Evolutionary conservation across 2,113 vertebrate species (phyloP), one percentile per base, ranked within the genome.

Genomic region (Tragulus kanchil): DNA sequence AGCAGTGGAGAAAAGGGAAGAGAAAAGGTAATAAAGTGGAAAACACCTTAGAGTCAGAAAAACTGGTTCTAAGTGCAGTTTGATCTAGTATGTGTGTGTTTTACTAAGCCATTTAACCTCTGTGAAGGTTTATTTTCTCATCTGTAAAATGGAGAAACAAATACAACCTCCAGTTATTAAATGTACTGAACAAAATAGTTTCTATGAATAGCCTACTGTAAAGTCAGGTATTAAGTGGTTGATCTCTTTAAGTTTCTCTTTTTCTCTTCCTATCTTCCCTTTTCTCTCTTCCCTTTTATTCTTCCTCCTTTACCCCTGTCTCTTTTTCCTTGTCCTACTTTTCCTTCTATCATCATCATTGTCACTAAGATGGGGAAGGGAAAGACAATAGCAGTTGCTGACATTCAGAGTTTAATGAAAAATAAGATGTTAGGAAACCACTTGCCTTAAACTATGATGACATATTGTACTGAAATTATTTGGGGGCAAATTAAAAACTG

Each of bases 391-490:
- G 42, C 7, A 65, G 6, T 1, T 36, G 14, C 50, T 61, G 28
- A 78, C 9, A 8, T 79, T 52, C 3, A 6, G 8, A n/a, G 19
- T 93, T n/a, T 28, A 1, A 16, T 25, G 8, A 88, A 82, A 93
- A 59, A 21, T 56, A 45, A 61, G 17, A 54, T 36, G 1, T 65
- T 23, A 48, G 23, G 19, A 31, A 88, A 21, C 4, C 14, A 16
- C 3, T 5, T 84, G 36, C 2, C 59, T 56, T 93, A 4, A 31
- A 31, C 21, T 67, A 64, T 4, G n/a, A 64, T 61, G 26, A 42
- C 48, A 54, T 36, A 69, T 78, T 90, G 50, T 85, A 84, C 56
- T 89, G 31, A 77, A 92, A 89, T 73, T 81, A 75, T 77, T 36
- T 83, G 19, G 9, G 1, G 45, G 13, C 1, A 28, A 2, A 48